Conservation (phyloP, 53 echinoderm and acorn worm species). For the Arbacia lixula region DNA sequence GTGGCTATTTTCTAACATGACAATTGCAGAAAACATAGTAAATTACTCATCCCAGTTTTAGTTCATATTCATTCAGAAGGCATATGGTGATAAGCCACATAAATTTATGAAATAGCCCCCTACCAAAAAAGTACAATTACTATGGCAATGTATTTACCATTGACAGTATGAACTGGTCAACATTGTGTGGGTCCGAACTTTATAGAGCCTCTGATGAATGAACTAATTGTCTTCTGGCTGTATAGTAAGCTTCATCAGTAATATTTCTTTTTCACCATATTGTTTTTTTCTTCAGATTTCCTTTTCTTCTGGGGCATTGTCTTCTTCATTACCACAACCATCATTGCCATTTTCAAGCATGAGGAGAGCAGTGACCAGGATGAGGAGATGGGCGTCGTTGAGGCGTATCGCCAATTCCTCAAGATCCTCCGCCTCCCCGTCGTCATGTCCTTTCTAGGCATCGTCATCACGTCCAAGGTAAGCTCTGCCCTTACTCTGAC, state of each 20-base stretch:
- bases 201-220: background rate
- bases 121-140: no score
- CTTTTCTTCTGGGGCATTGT: slow-evolving; percentile 93
- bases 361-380: slow-evolving; percentile 67
- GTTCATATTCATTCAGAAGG: no score
- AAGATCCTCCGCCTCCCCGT: slow-evolving; percentile 68
- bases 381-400: slow-evolving; percentile 65
- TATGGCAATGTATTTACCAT: no score
- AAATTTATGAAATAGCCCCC: no score
- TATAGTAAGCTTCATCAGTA: background rate
- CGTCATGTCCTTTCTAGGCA: slow-evolving; percentile 65
- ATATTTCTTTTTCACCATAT: background rate
- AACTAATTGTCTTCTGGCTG: no score
- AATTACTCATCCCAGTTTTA: no score
- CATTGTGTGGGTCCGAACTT: background rate
- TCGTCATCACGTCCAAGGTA: slow-evolving; percentile 86
- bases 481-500: no score
- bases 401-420: slow-evolving; percentile 76
- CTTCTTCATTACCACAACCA: slow-evolving; percentile 87
- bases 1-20: no score
- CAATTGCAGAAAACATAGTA: no score
- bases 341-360: slow-evolving; percentile 74
- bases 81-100: no score
- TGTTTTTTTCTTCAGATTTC: slow-evolving; percentile 74
- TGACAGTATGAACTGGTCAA: no score